A percentile compares a stretch with the other conserved stretches of the same genome.
Conservation (phyloP, 64 coral and sea anemone species). For the Pocillopora damicornis region DNA sequence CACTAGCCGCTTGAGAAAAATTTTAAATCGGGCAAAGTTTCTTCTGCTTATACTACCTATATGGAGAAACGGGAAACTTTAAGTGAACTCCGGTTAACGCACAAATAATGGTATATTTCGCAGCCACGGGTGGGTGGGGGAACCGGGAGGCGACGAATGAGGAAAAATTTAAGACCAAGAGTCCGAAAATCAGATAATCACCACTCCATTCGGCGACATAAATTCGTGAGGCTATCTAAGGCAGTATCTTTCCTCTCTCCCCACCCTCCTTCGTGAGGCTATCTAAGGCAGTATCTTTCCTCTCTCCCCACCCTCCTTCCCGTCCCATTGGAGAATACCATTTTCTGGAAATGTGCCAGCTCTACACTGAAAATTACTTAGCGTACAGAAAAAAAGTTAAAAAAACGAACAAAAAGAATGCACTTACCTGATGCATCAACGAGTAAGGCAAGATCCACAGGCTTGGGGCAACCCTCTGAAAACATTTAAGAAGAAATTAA, state of each 20-base stretch:
- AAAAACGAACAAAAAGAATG: background rate
- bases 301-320: too few species aligned
- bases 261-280: too few species aligned
- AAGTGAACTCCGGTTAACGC: background rate
- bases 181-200: too few species aligned
- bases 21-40: background rate
- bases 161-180: background rate
- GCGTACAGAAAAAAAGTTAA: background rate
- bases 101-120: background rate
- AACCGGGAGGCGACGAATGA: background rate
- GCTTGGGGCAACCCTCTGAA: conserved; percentile 29
- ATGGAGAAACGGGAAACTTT: background rate
- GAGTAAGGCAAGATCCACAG: conserved; percentile 12
- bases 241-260: background rate
- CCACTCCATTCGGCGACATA: too few species aligned
- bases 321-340: background rate
- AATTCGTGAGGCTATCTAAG: too few species aligned
- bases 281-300: background rate
- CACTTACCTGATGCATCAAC: conserved; percentile 29
- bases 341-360: background rate
- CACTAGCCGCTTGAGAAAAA: background rate
- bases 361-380: background rate
- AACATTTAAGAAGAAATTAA: background rate
- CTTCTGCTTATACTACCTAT: conserved; percentile 1
- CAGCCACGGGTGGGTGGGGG: too few species aligned